Base-by-base conservation (phyloP, 2,113 vertebrate species). In the Morone chrysops region DNA sequence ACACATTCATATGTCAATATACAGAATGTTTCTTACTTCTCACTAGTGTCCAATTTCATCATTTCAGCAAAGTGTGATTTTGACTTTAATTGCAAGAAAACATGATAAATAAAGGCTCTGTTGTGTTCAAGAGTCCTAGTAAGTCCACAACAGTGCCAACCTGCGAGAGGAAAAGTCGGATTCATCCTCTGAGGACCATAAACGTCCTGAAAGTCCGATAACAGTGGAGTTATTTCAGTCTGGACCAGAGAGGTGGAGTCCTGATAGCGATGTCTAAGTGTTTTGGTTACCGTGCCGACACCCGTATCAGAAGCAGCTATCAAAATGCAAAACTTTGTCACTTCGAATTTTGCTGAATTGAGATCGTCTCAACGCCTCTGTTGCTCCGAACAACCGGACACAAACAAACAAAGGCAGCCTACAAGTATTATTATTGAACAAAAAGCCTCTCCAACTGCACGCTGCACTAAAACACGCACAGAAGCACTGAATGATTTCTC, bases 371-470 rank as follows among this genome's bases (percentile, higher is more conserved):
- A 47, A 41, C 17, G 1, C 31, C 6, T n/a, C 13, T 20, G 70
- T 47, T 4, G 22, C 13, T 72, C 25, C 70, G 41, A 31, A 48
- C 48, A 54, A 54, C 11, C 13, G 2, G 9, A 69, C 16, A n/a
- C 20, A 83, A 67, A 83, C 11, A 68, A 77, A 73, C 45, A 45
- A 45, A 50, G 59, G 20, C 45, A 51, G 40, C 25, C 45, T 4
- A 53, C 53, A 54, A 78, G 18, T 25, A 25, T 25, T 25, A 25
- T 25, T 25, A 25, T 25, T 25, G 25, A 25, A 25, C 25, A 53
- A 43, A 20, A n/a, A n/a, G 9, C 20, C 16, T 54, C 53, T 20
- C 20, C 3, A 6, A 53, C 51, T n/a, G n/a, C n/a, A n/a, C n/a
- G n/a, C n/a, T 20, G 18, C 51, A n/a, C 51, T 18, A 6, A 47